Base-by-base conservation (phyloP, 2,888 invertebrate species). In the Eupsilia transversa region DNA sequence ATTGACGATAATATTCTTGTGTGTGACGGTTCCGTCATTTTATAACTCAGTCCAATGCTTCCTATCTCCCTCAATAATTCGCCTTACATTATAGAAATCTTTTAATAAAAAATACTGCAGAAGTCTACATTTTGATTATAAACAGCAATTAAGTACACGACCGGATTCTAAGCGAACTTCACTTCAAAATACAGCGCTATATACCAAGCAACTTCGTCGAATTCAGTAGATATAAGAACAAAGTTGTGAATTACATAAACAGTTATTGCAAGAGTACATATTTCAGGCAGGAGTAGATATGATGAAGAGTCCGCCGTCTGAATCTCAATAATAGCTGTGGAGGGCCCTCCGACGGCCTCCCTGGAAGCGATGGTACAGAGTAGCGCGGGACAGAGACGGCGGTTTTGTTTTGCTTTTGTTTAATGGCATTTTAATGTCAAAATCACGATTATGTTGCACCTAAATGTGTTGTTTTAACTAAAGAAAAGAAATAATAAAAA, bases 241-340 rank as follows among this genome's bases (percentile, higher is more conserved):
- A 78, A 77, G 71, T 74, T 78, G 72, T 41, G 54, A 80, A 87
- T 86, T 82, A 82, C 79, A 83, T 87, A 88, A 87, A 82, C 84
- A 84, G 86, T 89, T 88, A 89, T 91, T 90, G 84, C 89, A 85
- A 85, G 82, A 81, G 88, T 79, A 85, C 86, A 85, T 88, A 82
- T 84, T 84, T 80, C 85, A 87, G 87, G 80, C 72, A 80, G 78
- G 80, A 84, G 90, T 91, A 92, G 93, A 91, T 91, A 92, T 93
- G 94, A 94, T 94, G 95, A 93, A 94, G 94, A 93, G 94, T 87
- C 89, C 89, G 89, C 90, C 92, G 92, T 92, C 94, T 94, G 94
- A 93, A 93, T 94, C 94, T 95, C 95, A 95, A 95, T 95, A 96
- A 95, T 94, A 91, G 94, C 91, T 86, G 88, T 93, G 88, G 91